These are phyloP conservation scores for Tuberolachnus salignus DNA, from an alignment of 2,888 invertebrate species.

Conservation along the genomic window DNA sequence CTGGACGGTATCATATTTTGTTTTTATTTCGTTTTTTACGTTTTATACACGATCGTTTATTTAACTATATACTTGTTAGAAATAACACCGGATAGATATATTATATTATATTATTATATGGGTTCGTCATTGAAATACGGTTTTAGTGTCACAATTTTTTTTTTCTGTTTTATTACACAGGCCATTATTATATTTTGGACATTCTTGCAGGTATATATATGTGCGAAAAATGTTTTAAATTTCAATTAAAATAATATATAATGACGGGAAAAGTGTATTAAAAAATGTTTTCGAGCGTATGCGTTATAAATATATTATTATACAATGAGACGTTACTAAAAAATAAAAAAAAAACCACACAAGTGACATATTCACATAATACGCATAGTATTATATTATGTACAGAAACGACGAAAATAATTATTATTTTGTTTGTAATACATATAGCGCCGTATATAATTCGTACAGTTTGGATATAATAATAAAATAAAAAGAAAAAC, in stretches of 20 bases:
- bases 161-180: neutral
- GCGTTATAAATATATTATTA: too few species aligned
- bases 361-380: conserved; percentile 4
- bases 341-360: neutral
- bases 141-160: neutral
- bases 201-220: neutral
- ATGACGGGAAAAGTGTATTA: neutral
- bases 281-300: neutral
- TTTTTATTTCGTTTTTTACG: too few species aligned
- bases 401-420: conserved; percentile 9
- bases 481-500: too few species aligned
- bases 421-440: neutral
- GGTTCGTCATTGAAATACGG: too few species aligned
- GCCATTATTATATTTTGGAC: neutral
- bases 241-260: conserved; percentile 3
- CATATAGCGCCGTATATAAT: neutral
- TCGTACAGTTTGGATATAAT: neutral
- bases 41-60: too few species aligned
- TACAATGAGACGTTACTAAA: neutral
- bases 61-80: too few species aligned
- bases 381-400: too few species aligned
- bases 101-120: too few species aligned
- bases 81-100: too few species aligned
- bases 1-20: too few species aligned
- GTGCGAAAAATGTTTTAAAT: conserved; percentile 32